Conservation (phyloP, 2,113 vertebrate species). For the sheep (Ovis aries) region DNA sequence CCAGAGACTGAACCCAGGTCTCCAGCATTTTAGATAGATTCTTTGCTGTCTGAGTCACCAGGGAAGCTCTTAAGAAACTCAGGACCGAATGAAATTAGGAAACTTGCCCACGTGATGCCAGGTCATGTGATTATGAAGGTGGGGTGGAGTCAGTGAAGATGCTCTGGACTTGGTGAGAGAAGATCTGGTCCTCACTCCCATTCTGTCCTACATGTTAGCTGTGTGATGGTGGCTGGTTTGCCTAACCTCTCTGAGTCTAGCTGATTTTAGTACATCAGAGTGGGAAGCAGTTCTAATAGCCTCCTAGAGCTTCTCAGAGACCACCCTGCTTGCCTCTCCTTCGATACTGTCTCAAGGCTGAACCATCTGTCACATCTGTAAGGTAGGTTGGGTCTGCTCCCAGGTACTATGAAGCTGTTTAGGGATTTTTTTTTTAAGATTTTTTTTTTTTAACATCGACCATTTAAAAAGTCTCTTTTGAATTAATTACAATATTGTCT, state of each 20-base stretch:
- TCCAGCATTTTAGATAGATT: neutral
- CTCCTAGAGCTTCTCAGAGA: neutral
- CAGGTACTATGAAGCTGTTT: neutral
- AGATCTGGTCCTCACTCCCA: conserved; percentile 5
- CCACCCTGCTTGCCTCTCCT: neutral
- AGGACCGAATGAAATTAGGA: neutral
- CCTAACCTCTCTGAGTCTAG: neutral
- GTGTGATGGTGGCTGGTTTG: conserved; percentile 1
- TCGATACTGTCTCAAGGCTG: neutral
- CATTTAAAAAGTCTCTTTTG: neutral
- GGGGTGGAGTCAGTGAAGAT: neutral
- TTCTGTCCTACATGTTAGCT: neutral
- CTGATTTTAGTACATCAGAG: neutral
- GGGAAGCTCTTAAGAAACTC: neutral
- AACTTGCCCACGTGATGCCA: neutral
- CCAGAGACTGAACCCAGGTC: neutral
- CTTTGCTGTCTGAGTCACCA: neutral
- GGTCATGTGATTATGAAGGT: neutral
- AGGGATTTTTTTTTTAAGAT: neutral
- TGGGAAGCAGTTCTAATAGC: neutral
- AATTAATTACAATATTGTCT: neutral
- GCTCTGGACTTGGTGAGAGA: neutral
- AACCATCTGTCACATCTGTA: neutral
- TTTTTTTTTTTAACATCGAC: neutral
- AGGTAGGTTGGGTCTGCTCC: neutral